A percentile compares a stretch with the other conserved stretches of the same genome.
Conservation (phyloP, 37 sponge, comb jelly and placozoan genomes). For the Cladorhizidae sp. region DNA sequence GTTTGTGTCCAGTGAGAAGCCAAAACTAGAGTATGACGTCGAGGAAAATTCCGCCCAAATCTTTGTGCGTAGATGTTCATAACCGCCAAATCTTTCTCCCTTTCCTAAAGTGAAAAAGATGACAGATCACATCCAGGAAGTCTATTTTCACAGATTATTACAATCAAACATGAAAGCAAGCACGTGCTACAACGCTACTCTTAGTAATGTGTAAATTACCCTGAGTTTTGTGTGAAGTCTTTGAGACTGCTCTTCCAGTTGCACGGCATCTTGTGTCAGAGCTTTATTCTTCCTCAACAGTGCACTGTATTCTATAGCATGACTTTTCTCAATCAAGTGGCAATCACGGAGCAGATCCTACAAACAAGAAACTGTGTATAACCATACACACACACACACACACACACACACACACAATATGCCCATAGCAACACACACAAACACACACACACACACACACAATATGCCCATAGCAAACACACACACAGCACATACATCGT, state of each 20-base stretch:
- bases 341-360: slow-evolving; percentile 43
- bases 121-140: background rate
- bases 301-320: slow-evolving; percentile 18
- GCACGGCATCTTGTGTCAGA: background rate
- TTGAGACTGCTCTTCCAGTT: slow-evolving; percentile 1
- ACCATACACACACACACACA: too few species aligned
- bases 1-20: too few species aligned
- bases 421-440: too few species aligned
- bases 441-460: too few species aligned
- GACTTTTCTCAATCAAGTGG: slow-evolving; percentile 25
- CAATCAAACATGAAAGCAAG: background rate
- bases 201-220: too few species aligned
- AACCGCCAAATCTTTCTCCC: slow-evolving; percentile 69
- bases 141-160: background rate
- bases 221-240: slow-evolving; percentile 26
- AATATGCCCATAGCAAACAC: too few species aligned
- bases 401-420: too few species aligned
- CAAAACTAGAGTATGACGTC: too few species aligned
- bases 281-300: slow-evolving; percentile 37
- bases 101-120: slow-evolving; percentile 51
- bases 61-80: slow-evolving; percentile 77
- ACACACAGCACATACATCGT: too few species aligned
- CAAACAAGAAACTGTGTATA: too few species aligned
- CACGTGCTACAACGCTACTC: too few species aligned
- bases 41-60: slow-evolving; percentile 28